Percentiles rank a stretch among this genome's conserved stretches.
Evolutionary conservation across 2,888 invertebrate species (phyloP).

Genomic region (Escarpia spicata): DNA sequence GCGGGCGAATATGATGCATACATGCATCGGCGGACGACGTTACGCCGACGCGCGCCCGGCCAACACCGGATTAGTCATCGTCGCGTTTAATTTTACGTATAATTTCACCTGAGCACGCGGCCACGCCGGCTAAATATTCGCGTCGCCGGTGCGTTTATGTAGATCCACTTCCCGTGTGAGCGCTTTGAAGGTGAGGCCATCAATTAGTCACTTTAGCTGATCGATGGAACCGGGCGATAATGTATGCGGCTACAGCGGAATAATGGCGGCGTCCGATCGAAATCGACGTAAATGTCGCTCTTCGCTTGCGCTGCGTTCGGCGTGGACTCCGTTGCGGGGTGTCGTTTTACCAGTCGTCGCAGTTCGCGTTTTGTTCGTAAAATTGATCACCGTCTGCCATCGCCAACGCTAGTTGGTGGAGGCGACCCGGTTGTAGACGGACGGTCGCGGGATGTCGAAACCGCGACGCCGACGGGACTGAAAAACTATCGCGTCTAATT

Average conservation of each 20-base stretch:
- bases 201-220: conserved; percentile 11
- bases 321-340: neutral
- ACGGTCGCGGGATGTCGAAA: neutral
- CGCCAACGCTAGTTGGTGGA: neutral
- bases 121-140: neutral
- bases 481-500: neutral
- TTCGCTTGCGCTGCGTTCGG: neutral
- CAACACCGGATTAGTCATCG: neutral
- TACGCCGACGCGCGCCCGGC: neutral
- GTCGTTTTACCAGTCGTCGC: neutral
- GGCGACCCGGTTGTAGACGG: neutral
- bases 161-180: neutral
- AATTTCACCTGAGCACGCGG: conserved; percentile 13
- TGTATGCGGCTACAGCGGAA: neutral
- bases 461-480: conserved; percentile 3
- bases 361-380: neutral
- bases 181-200: neutral
- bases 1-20: neutral
- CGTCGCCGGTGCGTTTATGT: conserved; percentile 9
- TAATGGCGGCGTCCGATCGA: neutral
- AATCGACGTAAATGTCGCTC: neutral
- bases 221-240: neutral
- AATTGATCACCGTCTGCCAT: neutral
- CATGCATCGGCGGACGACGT: neutral
- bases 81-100: conserved; percentile 16